A percentile compares a stretch with the other conserved stretches of the same genome.
Conservation (phyloP, 2,888 invertebrate species). For the Antheraea yamamai region DNA sequence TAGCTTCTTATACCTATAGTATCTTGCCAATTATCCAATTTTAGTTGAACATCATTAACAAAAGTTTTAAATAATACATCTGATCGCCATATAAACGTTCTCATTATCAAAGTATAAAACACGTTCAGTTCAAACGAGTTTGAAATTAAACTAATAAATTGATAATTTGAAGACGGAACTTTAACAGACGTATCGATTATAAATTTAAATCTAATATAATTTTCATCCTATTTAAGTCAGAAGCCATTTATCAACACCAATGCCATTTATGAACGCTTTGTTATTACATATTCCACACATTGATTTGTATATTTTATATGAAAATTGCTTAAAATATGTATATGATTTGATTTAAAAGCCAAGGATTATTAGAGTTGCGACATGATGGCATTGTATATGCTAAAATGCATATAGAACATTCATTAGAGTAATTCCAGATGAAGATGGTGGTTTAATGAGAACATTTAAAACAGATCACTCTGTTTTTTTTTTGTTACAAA, state of each 20-base stretch:
- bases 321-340: conserved; percentile 1
- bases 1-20: neutral
- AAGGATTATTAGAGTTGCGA: conserved; percentile 7
- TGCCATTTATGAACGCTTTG: conserved; percentile 26
- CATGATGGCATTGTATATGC: neutral
- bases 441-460: neutral
- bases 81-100: neutral
- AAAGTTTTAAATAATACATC: neutral
- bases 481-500: neutral
- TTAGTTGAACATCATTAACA: neutral
- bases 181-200: conserved; percentile 26
- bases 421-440: neutral
- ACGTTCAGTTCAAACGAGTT: conserved; percentile 6
- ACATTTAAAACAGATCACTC: neutral
- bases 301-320: neutral
- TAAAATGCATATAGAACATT: neutral
- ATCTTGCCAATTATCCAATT: neutral
- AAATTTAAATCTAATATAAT: conserved; percentile 31
- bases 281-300: neutral
- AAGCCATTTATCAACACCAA: conserved; percentile 31
- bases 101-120: neutral
- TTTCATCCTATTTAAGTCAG: conserved; percentile 27
- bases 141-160: neutral
- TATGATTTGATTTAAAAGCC: conserved; percentile 9
- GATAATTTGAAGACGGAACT: conserved; percentile 12